Conservation (phyloP, 2,797 vertebrate genomes). For the Lerista edwardsae region DNA sequence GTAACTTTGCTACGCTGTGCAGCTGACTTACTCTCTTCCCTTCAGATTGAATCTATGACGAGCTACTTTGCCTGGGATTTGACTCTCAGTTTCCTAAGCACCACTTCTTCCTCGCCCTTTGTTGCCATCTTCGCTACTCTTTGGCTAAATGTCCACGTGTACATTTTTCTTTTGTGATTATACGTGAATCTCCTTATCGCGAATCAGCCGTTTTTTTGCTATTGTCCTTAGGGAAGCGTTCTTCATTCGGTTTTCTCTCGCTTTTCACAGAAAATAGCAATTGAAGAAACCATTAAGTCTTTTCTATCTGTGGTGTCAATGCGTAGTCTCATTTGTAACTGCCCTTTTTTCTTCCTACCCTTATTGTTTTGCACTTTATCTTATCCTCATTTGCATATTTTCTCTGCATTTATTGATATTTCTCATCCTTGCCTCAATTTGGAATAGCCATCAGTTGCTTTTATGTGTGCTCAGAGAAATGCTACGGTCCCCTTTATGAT, state of each 20-base stretch:
- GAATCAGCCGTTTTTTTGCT: neutral
- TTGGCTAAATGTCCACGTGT: neutral
- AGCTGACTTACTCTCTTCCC: too few relatives aligned
- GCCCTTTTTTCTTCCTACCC: neutral
- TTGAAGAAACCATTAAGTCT: neutral
- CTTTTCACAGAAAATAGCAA: neutral
- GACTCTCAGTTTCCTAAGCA: neutral
- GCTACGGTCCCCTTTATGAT: neutral
- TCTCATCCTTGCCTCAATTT: constrained; percentile 2
- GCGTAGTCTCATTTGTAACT: neutral
- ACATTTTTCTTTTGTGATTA: neutral
- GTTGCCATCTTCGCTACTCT: neutral
- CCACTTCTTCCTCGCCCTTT: neutral
- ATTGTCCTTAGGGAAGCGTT: neutral
- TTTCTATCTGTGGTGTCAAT: neutral
- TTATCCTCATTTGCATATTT: neutral
- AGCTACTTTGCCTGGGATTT: too few relatives aligned
- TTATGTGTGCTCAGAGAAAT: neutral
- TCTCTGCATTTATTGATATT: neutral
- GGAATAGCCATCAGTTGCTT: neutral
- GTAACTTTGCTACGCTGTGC: neutral
- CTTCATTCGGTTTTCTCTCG: neutral
- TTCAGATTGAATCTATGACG: neutral
- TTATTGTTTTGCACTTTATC: neutral
- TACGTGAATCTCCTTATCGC: neutral